phyloP scores from a whole-genome alignment of 1,140 invertebrate species.

The Melipona quadrifasciata region DNA sequence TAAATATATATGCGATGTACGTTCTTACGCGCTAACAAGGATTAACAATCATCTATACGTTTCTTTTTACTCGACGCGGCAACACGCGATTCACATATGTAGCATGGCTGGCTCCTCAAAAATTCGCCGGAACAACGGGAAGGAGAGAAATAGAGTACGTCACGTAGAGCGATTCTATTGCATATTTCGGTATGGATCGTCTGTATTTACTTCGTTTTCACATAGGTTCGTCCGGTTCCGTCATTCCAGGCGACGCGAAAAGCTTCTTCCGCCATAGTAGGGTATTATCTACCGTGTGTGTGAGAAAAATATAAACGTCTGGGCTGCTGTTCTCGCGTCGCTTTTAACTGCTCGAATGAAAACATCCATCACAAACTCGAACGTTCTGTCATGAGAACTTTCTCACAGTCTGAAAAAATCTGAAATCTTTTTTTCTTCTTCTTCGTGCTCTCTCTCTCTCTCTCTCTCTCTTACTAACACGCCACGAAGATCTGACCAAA shows the following conservation, averaged over 20 bases:
- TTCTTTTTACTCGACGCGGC: constrained; percentile 57
- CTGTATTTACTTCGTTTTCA: not conserved
- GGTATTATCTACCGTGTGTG: constrained; percentile 9
- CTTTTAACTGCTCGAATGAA: constrained; percentile 42
- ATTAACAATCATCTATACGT: constrained; percentile 72
- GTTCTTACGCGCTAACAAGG: constrained; percentile 75
- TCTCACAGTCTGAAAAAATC: constrained; percentile 5
- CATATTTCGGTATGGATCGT: constrained; percentile 49
- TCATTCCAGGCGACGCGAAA: constrained; percentile 1
- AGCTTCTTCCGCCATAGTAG: constrained; percentile 2
- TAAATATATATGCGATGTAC: constrained; percentile 72
- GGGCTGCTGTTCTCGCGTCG: not conserved
- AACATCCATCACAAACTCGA: constrained; percentile 51
- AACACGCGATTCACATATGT: constrained; percentile 25
- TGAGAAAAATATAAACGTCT: constrained; percentile 28
- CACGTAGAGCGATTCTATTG: constrained; percentile 40
- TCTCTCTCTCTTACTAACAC: not conserved
- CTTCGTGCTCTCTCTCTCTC: not conserved
- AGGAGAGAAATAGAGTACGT: constrained; percentile 46
- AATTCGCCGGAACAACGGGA: constrained; percentile 54
- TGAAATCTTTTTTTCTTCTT: not conserved
- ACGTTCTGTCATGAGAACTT: constrained; percentile 44
- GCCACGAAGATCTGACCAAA: not conserved
- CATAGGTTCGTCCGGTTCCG: constrained; percentile 7
- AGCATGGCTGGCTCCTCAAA: constrained; percentile 17